Conservation (phyloP, 2,797 vertebrate genomes). For the Diglossa cyanea region DNA sequence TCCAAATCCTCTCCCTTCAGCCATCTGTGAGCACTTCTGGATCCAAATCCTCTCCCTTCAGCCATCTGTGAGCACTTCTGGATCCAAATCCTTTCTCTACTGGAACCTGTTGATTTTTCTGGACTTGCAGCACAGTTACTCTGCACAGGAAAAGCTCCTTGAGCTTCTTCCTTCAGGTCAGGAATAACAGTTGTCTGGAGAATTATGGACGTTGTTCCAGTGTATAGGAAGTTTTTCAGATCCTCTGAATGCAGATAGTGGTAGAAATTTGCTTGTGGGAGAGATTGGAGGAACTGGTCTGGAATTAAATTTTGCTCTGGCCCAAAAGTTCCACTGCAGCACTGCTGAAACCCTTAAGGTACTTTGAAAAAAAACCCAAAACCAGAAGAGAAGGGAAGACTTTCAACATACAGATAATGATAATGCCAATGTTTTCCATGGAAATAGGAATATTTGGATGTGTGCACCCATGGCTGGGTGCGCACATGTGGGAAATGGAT, state of each 20-base stretch:
- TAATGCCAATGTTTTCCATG: not conserved
- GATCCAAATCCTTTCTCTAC: not conserved
- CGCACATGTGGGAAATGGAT: not conserved
- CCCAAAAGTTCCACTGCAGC: not conserved
- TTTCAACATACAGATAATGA: not conserved
- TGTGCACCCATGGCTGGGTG: not conserved
- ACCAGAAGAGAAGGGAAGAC: not conserved
- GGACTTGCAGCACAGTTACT: not conserved
- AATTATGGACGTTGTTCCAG: not conserved
- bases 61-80: not conserved
- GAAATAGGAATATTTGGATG: rapidly evolving
- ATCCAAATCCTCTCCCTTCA: no score
- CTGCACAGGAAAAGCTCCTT: not conserved
- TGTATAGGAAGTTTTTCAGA: not conserved
- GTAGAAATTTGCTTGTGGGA: not conserved
- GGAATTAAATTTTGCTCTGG: not conserved
- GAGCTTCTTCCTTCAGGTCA: not conserved
- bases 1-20: not conserved
- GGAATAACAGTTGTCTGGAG: not conserved
- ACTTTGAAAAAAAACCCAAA: not conserved
- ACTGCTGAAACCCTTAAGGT: not conserved
- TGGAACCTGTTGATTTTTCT: not conserved
- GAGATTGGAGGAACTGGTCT: not conserved
- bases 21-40: not conserved
- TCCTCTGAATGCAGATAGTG: not conserved